A percentile compares a stretch with the other conserved stretches of the same genome.
Conservation (phyloP, 2,113 vertebrate genomes). For the Cebidichthys violaceus region DNA sequence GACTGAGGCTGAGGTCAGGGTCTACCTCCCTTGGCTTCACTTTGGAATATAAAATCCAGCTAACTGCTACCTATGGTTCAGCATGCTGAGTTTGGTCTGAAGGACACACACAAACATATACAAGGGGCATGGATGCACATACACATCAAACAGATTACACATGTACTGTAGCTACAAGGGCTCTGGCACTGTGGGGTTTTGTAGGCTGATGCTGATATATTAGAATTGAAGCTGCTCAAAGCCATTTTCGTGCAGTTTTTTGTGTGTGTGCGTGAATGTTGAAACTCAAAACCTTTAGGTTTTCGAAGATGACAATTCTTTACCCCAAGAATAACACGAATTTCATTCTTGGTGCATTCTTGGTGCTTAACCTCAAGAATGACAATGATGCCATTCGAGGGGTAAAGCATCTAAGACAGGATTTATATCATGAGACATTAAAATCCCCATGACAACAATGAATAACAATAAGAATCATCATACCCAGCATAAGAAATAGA, state of each 20-base stretch:
- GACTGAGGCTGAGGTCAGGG: constrained; percentile 73
- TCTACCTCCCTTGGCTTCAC: constrained; percentile 47
- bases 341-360: background rate
- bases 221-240: constrained; percentile 4
- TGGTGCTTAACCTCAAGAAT: background rate
- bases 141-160: constrained; percentile 37
- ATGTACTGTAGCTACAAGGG: constrained; percentile 19
- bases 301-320: background rate
- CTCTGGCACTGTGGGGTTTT: constrained; percentile 14
- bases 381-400: background rate
- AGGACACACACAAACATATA: constrained; percentile 59
- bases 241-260: background rate
- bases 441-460: background rate
- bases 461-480: background rate
- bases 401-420: background rate
- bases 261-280: background rate
- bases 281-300: constrained; percentile 4
- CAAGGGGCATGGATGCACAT: background rate
- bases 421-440: background rate
- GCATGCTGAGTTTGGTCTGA: constrained; percentile 68
- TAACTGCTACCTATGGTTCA: constrained; percentile 68
- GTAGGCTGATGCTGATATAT: constrained; percentile 10
- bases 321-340: background rate
- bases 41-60: constrained; percentile 71
- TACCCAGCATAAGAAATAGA: background rate